phyloP scores from a whole-genome alignment of 2,888 invertebrate genomes.

The Dryobota labecula region DNA sequence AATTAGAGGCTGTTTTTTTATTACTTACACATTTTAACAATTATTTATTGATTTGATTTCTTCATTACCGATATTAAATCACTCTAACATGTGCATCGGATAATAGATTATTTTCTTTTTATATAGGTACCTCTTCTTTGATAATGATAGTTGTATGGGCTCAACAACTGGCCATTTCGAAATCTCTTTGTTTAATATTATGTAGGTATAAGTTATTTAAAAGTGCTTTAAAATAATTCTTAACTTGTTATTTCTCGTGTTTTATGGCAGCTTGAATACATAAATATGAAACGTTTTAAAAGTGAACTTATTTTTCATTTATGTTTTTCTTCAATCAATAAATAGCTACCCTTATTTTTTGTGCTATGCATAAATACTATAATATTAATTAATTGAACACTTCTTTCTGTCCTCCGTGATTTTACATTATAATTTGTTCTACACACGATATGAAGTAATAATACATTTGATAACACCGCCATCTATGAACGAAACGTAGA shows the following conservation, averaged over 20 bases:
- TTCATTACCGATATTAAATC: background rate
- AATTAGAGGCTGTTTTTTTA: background rate
- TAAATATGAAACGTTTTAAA: background rate
- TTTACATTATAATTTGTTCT: background rate
- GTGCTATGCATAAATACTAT: background rate
- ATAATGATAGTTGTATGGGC: background rate
- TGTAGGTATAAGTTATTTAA: fast-evolving
- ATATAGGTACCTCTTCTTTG: no score
- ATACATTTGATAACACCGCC: constrained; percentile 31
- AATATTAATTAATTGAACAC: background rate
- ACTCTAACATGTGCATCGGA: background rate
- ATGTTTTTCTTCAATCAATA: background rate
- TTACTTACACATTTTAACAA: background rate
- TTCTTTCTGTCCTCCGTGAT: no score
- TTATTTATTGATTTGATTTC: background rate
- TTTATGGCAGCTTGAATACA: background rate
- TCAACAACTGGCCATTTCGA: background rate
- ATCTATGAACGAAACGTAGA: constrained; percentile 36
- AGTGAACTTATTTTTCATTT: background rate
- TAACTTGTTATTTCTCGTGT: background rate
- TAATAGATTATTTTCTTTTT: background rate
- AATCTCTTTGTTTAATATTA: background rate
- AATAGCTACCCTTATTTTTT: background rate
- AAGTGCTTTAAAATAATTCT: background rate
- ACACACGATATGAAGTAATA: no score